These are phyloP conservation scores for Oasisia sp. DNA, from an alignment of 2,888 invertebrate species.

Conservation along the genomic window DNA sequence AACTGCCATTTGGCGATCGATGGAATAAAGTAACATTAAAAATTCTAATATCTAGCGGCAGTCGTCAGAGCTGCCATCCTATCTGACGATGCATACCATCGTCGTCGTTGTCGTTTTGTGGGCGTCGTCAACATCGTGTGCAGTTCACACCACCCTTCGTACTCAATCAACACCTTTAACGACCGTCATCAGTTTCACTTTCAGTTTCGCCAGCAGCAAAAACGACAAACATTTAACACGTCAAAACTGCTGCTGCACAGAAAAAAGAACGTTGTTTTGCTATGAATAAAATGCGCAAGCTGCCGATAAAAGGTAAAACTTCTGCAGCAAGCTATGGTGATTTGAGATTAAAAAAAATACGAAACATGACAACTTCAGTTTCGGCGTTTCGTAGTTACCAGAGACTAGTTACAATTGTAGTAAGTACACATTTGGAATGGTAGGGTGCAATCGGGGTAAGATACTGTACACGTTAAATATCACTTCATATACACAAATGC, in stretches of 20 bases:
- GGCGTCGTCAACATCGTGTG: background rate
- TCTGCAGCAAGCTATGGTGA: background rate
- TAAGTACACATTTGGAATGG: constrained; percentile 12
- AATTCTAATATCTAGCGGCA: background rate
- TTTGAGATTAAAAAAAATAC: background rate
- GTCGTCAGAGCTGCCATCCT: background rate
- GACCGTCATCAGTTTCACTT: background rate
- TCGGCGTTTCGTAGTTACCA: constrained; percentile 1
- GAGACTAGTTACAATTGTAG: background rate
- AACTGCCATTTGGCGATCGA: constrained; percentile 11
- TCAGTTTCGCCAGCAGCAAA: constrained; percentile 6
- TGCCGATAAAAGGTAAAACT: background rate
- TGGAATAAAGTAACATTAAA: constrained; percentile 6
- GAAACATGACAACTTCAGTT: background rate
- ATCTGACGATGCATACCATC: background rate
- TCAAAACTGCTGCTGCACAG: constrained; percentile 12
- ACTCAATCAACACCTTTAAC: background rate
- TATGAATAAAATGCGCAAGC: background rate
- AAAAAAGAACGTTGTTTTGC: constrained; percentile 1
- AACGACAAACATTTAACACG: constrained; percentile 17
- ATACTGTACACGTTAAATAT: background rate
- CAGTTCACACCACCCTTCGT: background rate
- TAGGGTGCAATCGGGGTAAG: background rate
- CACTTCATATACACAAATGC: background rate
- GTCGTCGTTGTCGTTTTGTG: background rate